phyloP scores from a whole-genome alignment of 2,797 vertebrate species.

The Macrochelys suwanniensis region DNA sequence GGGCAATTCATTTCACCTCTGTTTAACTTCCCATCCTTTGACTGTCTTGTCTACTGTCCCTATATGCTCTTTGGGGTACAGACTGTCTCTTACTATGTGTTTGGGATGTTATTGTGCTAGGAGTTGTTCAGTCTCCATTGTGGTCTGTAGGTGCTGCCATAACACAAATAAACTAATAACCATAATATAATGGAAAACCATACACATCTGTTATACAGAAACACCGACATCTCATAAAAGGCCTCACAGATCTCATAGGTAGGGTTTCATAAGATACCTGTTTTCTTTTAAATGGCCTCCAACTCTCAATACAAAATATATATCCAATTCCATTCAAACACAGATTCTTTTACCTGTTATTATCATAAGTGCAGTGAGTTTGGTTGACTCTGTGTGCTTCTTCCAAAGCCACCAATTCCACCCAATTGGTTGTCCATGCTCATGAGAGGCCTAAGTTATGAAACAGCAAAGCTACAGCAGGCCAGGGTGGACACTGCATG shows the following conservation, averaged over 20 bases:
- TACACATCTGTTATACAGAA: not conserved
- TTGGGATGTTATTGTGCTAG: rapidly evolving
- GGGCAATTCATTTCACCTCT: not conserved
- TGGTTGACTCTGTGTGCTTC: not conserved
- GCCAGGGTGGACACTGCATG: not conserved
- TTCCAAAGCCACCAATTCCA: not conserved
- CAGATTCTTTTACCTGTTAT: not conserved
- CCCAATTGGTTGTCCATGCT: not conserved
- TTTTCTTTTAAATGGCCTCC: not conserved
- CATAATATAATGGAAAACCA: not conserved
- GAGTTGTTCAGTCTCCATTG: not conserved
- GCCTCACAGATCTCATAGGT: not conserved
- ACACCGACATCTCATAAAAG: not conserved
- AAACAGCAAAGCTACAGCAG: not conserved
- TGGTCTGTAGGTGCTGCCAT: not conserved
- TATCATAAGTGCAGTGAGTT: not conserved
- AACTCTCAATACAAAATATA: not conserved
- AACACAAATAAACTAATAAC: rapidly evolving
- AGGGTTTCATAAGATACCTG: not conserved
- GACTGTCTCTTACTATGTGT: not conserved
- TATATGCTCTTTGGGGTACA: not conserved
- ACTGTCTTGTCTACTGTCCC: not conserved
- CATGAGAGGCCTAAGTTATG: not conserved
- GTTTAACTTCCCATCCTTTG: rapidly evolving
- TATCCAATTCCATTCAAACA: not conserved